phyloP scores from a whole-genome alignment of 2,888 invertebrate species.

The Brachycybe producta region DNA sequence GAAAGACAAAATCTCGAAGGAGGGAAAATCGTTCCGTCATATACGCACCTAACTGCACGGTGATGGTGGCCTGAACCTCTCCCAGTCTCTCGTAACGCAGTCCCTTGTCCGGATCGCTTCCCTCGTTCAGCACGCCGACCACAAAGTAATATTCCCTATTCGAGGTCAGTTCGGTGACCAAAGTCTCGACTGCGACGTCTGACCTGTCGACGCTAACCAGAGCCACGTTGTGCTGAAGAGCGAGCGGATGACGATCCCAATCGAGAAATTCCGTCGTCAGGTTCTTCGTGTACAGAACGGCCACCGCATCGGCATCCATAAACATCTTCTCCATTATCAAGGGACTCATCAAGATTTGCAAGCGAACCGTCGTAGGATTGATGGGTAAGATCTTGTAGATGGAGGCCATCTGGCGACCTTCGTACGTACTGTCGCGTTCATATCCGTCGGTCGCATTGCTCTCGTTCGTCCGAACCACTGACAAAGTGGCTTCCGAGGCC shows the following conservation, averaged over 20 bases:
- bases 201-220: slow-evolving; percentile 15
- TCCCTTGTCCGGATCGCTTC: slow-evolving; percentile 12
- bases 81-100: slow-evolving; percentile 14
- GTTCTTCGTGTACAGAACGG: slow-evolving; percentile 13
- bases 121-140: slow-evolving; percentile 8
- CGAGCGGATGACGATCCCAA: slow-evolving; percentile 14
- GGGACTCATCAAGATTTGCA: slow-evolving; percentile 12
- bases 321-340: slow-evolving; percentile 15
- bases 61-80: slow-evolving; percentile 7
- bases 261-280: slow-evolving; percentile 12
- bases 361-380: slow-evolving; percentile 12
- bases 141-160: slow-evolving; percentile 14
- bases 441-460: no score
- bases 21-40: not conserved
- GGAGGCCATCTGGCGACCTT: not conserved
- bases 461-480: no score
- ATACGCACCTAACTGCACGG: slow-evolving; percentile 11
- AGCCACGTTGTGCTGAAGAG: slow-evolving; percentile 15
- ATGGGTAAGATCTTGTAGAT: slow-evolving; percentile 6
- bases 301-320: slow-evolving; percentile 8
- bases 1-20: not conserved
- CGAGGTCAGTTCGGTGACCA: slow-evolving; percentile 13
- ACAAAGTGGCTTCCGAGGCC: no score
- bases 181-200: slow-evolving; percentile 9
- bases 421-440: not conserved